Evolutionary conservation across 2,888 invertebrate species (phyloP).

Genomic region (Cordilura impudica): DNA sequence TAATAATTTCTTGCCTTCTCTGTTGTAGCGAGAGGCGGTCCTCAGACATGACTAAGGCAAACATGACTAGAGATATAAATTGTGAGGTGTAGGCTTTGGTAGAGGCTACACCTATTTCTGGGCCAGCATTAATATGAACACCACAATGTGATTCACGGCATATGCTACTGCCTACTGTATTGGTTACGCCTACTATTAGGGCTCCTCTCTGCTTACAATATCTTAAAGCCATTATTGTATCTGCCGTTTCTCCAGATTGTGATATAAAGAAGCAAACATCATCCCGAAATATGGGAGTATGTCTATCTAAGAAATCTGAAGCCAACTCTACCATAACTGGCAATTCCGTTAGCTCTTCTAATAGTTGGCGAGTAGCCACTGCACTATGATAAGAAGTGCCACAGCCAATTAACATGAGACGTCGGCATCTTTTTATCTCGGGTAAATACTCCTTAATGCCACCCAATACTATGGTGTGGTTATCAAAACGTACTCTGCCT

Average conservation of each 20-base stretch:
- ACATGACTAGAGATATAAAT: slow-evolving; percentile 98
- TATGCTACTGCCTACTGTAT: slow-evolving; percentile 99
- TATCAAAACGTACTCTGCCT: slow-evolving; percentile 95
- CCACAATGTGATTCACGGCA: slow-evolving; percentile 99
- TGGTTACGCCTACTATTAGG: slow-evolving; percentile 97
- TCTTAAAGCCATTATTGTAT: slow-evolving; percentile 94
- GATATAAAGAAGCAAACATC: slow-evolving; percentile 99
- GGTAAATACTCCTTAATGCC: slow-evolving; percentile 99
- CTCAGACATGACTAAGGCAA: slow-evolving; percentile 98
- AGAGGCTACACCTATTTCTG: slow-evolving; percentile 99
- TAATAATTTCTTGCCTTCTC: slow-evolving; percentile 92
- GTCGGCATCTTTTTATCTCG: slow-evolving; percentile 97
- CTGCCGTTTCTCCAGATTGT: slow-evolving; percentile 99
- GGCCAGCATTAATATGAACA: slow-evolving; percentile 99
- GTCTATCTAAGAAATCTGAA: slow-evolving; percentile 98
- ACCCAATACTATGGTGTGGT: slow-evolving; percentile 91
- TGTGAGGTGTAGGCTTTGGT: slow-evolving; percentile 99
- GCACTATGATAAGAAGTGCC: slow-evolving; percentile 99
- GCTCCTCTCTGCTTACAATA: slow-evolving; percentile 99
- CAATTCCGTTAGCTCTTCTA: slow-evolving; percentile 98
- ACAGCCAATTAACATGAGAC: slow-evolving; percentile 98
- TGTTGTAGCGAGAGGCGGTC: slow-evolving; percentile 95
- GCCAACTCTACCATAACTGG: slow-evolving; percentile 99
- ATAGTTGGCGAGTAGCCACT: slow-evolving; percentile 95
- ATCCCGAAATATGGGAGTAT: slow-evolving; percentile 98